Base-by-base conservation (phyloP, 2,888 invertebrate genomes). In the Heliconius sara region DNA sequence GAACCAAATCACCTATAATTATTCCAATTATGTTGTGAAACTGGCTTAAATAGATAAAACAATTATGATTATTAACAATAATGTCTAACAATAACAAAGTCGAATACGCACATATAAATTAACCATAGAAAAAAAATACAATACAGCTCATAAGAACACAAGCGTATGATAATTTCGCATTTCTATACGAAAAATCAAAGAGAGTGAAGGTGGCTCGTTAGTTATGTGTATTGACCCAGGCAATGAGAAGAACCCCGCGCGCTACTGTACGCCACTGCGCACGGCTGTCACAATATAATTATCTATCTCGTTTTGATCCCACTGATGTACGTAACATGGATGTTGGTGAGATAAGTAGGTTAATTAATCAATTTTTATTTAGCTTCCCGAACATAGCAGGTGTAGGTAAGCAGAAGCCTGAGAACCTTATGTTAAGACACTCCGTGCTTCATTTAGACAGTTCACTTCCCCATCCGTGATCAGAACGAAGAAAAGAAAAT, bases 181-280 rank as follows among this genome's bases (percentile, higher is more conserved):
- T 75, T 75, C 25, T 66, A 47, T 66, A 66, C 43, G 65, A 47
- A 27, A 66, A 65, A 25, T 47, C 65, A 63, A 66, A 47, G 65
- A 66, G 63, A 43, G 65, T 47, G 27, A 65, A 63, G 65, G 75
- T 66, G 75, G 25, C 65, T 75, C 65, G 75, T 75, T 75, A 75
- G 75, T 75, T 75, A 30, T 66, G 75, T 75, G 75, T 75, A 66
- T 75, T 75, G 75, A 75, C 65, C 75, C 75, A 75, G 7, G 75
- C 63, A 22, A 66, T 75, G 63, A 75, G 74, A 60, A 57, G 60
- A 63, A 74, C 27, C 57, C 63, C 30, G 52, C 27, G 60, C 34
- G 60, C 60, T 60, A 47, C 47, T n/a, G 52, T 52, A 52, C 65
- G 27, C 65, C 5, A 16, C 13, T 25, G 65, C 25, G 16, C 19